Evolutionary conservation across 1,140 invertebrate genomes (phyloP).

Genomic region (Apis laboriosa): DNA sequence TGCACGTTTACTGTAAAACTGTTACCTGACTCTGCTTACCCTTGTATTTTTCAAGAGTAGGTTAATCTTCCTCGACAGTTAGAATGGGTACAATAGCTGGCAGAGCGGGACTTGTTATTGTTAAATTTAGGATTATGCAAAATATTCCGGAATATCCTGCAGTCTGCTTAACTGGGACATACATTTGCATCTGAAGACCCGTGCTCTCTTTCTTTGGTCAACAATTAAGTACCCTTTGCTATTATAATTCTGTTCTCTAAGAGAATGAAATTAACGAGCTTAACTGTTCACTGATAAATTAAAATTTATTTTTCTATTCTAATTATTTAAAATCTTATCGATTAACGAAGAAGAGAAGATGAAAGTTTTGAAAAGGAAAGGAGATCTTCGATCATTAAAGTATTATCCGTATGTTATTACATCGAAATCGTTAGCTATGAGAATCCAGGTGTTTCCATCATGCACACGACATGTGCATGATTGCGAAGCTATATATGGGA

Average conservation of each 20-base stretch:
- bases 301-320: neutral
- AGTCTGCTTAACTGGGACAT: conserved; percentile 68
- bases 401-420: conserved; percentile 1
- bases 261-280: neutral
- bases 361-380: neutral
- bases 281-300: neutral
- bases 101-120: conserved; percentile 66
- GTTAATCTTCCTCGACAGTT: conserved; percentile 68
- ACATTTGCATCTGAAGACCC: conserved; percentile 68
- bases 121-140: conserved; percentile 76
- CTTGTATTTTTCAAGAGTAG: conserved; percentile 69
- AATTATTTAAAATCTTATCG: no score
- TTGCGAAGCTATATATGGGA: conserved; percentile 77
- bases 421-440: conserved; percentile 59
- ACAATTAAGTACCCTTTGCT: conserved; percentile 50
- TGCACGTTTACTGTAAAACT: neutral
- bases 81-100: conserved; percentile 66
- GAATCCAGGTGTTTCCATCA: conserved; percentile 75
- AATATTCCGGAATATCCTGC: conserved; percentile 60
- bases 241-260: neutral
- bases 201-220: conserved; percentile 40
- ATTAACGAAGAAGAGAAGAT: no score
- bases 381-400: neutral
- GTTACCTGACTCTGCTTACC: conserved; percentile 31
- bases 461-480: conserved; percentile 72